Percentiles rank a stretch among this genome's conserved stretches.
Evolutionary conservation across 1,140 invertebrate genomes (phyloP).

Genomic region (Acyrthosiphon pisum): DNA sequence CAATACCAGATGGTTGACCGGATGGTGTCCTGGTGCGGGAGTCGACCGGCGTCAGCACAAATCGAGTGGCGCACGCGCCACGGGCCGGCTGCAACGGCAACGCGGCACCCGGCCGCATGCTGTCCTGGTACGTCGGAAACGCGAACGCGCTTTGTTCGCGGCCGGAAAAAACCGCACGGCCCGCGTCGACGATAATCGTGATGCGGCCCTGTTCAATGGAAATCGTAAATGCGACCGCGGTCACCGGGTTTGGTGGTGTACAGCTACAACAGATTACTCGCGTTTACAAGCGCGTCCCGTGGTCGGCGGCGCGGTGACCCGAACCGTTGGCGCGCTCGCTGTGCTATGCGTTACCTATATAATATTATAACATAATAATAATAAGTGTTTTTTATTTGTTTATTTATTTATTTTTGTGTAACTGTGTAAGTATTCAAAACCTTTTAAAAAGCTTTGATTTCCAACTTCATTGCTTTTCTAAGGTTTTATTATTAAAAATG

Average conservation of each 20-base stretch:
- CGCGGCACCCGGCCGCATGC: background rate
- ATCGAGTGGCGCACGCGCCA: background rate
- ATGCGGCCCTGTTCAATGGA: constrained; percentile 44
- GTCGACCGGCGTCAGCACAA: background rate
- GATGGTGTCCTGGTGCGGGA: background rate
- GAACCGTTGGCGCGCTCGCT: too few relatives aligned
- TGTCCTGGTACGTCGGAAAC: constrained; percentile 49
- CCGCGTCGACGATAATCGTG: background rate
- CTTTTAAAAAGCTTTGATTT: too few relatives aligned
- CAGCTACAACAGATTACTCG: too few relatives aligned
- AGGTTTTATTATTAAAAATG: too few relatives aligned
- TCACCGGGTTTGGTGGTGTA: background rate
- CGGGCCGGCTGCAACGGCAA: background rate
- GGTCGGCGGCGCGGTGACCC: background rate
- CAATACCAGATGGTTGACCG: background rate
- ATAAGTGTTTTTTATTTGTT: too few relatives aligned
- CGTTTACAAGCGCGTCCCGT: background rate
- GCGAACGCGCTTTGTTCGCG: constrained; percentile 50
- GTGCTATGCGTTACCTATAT: too few relatives aligned
- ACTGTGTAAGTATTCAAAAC: too few relatives aligned
- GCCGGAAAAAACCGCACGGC: constrained; percentile 41
- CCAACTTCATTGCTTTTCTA: too few relatives aligned
- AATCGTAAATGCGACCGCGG: constrained; percentile 44
- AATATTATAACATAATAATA: too few relatives aligned
- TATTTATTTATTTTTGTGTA: too few relatives aligned